Percentiles rank a stretch among this genome's conserved stretches.
phyloP scores from a whole-genome alignment of 2,888 invertebrate species.

The Drosophila anomalata region DNA sequence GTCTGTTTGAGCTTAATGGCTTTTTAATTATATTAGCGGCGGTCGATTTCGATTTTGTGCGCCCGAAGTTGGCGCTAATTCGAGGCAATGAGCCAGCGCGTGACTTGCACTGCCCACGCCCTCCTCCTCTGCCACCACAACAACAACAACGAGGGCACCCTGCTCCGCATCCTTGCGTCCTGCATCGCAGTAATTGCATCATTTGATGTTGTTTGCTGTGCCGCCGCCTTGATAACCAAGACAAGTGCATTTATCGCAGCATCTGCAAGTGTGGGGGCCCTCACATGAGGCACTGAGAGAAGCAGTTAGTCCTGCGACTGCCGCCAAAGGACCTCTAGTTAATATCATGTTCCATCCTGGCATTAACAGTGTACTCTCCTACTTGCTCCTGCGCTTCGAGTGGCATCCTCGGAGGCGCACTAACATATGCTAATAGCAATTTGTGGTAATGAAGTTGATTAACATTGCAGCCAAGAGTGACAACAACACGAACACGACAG shows the following conservation, averaged over 20 bases:
- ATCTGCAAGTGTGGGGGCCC: conserved; percentile 7
- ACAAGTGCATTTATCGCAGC: conserved; percentile 58
- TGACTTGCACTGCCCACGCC: conserved; percentile 30
- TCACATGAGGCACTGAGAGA: conserved; percentile 9
- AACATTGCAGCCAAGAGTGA: conserved; percentile 78
- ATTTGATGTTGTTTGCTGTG: conserved; percentile 64
- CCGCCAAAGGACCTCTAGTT: neutral
- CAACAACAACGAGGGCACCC: conserved; percentile 1
- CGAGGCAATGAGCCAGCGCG: conserved; percentile 26
- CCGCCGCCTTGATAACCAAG: conserved; percentile 44
- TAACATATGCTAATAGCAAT: conserved; percentile 81
- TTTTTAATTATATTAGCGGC: conserved; percentile 77
- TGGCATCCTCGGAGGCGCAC: conserved; percentile 57
- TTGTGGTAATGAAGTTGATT: conserved; percentile 80
- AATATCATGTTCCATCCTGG: neutral
- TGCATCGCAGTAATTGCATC: conserved; percentile 70
- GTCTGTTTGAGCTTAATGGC: conserved; percentile 67
- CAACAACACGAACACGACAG: conserved; percentile 70
- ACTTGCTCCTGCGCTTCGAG: conserved; percentile 7
- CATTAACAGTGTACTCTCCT: neutral
- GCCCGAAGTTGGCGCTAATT: conserved; percentile 26
- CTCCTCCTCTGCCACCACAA: neutral
- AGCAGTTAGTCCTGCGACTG: neutral
- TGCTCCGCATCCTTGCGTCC: neutral
- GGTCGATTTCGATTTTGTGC: conserved; percentile 63